phyloP scores from a whole-genome alignment of 1,140 invertebrate species.

The Vanessa tameamea region DNA sequence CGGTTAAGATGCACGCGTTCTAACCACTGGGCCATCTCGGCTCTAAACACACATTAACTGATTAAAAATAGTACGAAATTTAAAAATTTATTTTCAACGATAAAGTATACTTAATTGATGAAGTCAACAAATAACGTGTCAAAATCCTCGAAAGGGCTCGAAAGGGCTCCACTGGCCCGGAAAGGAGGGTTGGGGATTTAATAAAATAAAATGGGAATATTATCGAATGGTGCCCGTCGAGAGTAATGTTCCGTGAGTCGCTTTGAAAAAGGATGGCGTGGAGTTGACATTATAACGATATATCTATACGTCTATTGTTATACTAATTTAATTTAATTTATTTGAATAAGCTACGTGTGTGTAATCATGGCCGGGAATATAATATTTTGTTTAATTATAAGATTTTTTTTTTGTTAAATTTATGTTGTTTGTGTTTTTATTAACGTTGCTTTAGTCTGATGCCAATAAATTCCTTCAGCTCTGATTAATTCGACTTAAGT shows the following conservation, averaged over 20 bases:
- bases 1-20: no score
- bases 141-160: conserved; percentile 52
- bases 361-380: no score
- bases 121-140: conserved; percentile 67
- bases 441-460: no score
- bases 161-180: conserved; percentile 48
- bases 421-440: no score
- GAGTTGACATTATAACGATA: conserved; percentile 6
- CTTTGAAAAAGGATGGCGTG: conserved; percentile 24
- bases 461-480: background rate
- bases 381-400: no score
- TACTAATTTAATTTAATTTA: no score
- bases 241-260: conserved; percentile 56
- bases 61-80: no score
- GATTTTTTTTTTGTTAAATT: no score
- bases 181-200: conserved; percentile 52
- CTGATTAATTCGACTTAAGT: background rate
- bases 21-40: no score
- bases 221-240: conserved; percentile 59
- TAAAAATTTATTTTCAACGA: conserved; percentile 6
- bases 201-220: conserved; percentile 70
- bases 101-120: conserved; percentile 42
- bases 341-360: no score
- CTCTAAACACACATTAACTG: no score
- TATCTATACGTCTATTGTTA: no score